These are phyloP conservation scores for Galagoides demidoff DNA, from an alignment of 2,797 vertebrate species.

Conservation along the genomic window DNA sequence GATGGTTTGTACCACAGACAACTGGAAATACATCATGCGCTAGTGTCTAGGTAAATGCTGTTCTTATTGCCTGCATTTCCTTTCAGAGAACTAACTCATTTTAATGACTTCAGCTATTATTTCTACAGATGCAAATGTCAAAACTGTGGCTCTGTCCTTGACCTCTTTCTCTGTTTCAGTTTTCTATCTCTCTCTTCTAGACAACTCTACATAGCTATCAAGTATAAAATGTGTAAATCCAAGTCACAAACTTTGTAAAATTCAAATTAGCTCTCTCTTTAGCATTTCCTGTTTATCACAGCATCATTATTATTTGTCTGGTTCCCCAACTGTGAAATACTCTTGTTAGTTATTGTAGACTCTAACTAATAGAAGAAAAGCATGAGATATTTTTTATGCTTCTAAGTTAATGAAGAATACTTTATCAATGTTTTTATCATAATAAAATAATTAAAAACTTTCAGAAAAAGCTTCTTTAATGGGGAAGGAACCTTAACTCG, in stretches of 20 bases:
- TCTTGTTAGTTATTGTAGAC: neutral
- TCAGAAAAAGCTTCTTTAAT: neutral
- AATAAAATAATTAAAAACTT: constrained; percentile 9
- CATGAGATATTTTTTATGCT: neutral
- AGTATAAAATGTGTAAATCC: neutral
- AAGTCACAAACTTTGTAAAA: neutral
- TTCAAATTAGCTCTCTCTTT: neutral
- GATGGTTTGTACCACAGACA: neutral
- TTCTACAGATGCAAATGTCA: neutral
- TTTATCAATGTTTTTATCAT: neutral
- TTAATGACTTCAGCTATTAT: constrained; percentile 7
- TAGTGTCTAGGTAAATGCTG: neutral
- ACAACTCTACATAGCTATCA: neutral
- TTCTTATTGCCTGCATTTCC: neutral
- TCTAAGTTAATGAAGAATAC: neutral
- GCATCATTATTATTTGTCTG: neutral
- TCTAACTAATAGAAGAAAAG: neutral
- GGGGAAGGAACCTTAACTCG: neutral
- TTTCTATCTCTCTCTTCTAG: neutral
- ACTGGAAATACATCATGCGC: neutral
- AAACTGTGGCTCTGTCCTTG: neutral
- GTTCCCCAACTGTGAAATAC: neutral
- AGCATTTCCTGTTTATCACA: neutral
- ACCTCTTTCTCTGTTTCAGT: neutral
- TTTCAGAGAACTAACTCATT: neutral